Evolutionary conservation across 92 coral and sea anemone genomes (phyloP), one percentile per base, ranked within the genome.

Genomic region (Siderastrea siderea): DNA sequence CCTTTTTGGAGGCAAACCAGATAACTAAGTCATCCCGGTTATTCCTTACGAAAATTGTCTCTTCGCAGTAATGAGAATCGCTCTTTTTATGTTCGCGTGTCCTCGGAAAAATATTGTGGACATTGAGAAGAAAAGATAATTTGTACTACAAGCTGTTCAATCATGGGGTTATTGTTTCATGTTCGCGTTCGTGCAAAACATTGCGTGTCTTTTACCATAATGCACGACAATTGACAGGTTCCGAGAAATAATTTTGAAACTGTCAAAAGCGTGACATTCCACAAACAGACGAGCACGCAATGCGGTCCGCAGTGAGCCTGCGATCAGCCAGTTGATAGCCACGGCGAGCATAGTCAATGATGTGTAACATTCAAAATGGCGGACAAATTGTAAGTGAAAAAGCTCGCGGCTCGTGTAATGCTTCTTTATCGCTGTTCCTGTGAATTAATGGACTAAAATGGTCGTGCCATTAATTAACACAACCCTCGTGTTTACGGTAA

Each of bases 231-330:
- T 2, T 66, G 73, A 67, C 76, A 74, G 58, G 66, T 74, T 72
- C 54, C 61, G 43, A 6, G 44, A 1, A 26, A 58, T 16, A 82
- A 57, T 17, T 47, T 13, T 7, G 52, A 15, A 83, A 3, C 60
- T 73, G 87, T 71, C 73, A 84, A 84, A 47, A 48, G 71, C 80
- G 79, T 84, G 87, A 74, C 87, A 74, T 13, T 3, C 45, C 1
- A 50, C 81, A 84, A 73, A 84, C 87, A 84, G 43, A 6, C 45
- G 60, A 47, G 52, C 87, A 84, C 87, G 87, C 87, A 74, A 84
- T 60, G 78, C 50, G 76, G 47, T 45, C 86, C 55, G 12, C 3
- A 4, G 14, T 55, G 75, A 57, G 88, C 88, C 81, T 77, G 68
- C 90, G 68, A 77, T 77, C 26, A 6, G 75, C 45, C 83, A 77